These are phyloP conservation scores for Metallyticus violacea DNA, from an alignment of 2,888 invertebrate species.

Conservation along the genomic window DNA sequence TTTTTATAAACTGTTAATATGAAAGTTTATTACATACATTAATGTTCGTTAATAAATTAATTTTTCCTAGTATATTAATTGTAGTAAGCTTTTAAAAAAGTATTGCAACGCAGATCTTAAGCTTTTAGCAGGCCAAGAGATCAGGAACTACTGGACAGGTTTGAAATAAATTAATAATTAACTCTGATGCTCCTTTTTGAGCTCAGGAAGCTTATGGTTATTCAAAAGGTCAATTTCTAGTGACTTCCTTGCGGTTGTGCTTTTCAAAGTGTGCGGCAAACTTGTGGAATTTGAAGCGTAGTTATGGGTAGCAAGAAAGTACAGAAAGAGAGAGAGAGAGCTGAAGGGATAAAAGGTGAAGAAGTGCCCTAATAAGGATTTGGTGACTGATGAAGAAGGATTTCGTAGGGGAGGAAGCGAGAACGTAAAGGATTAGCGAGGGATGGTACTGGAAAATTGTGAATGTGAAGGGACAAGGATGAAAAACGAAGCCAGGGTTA, in stretches of 20 bases:
- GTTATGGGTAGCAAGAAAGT: not conserved
- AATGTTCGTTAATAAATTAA: no score
- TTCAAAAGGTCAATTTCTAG: not conserved
- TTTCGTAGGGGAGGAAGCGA: not conserved
- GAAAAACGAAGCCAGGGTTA: not conserved
- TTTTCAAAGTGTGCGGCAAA: not conserved
- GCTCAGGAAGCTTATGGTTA: not conserved
- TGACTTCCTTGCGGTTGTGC: not conserved
- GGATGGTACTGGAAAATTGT: not conserved
- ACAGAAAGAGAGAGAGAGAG: not conserved
- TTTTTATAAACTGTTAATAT: no score
- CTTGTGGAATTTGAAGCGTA: not conserved
- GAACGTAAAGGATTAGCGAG: not conserved
- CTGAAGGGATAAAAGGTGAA: not conserved
- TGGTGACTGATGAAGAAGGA: conserved; percentile 15
- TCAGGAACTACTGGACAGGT: not conserved
- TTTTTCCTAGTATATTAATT: no score
- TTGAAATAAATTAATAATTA: not conserved
- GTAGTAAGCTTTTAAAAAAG: no score
- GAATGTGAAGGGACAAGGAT: not conserved
- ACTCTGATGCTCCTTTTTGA: not conserved
- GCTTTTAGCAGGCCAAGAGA: not conserved
- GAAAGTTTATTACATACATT: no score
- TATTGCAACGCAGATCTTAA: no score
- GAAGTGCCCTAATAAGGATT: conserved; percentile 11